These are phyloP conservation scores for Conopomorpha cramerella DNA, from an alignment of 1,140 invertebrate species.

Conservation along the genomic window DNA sequence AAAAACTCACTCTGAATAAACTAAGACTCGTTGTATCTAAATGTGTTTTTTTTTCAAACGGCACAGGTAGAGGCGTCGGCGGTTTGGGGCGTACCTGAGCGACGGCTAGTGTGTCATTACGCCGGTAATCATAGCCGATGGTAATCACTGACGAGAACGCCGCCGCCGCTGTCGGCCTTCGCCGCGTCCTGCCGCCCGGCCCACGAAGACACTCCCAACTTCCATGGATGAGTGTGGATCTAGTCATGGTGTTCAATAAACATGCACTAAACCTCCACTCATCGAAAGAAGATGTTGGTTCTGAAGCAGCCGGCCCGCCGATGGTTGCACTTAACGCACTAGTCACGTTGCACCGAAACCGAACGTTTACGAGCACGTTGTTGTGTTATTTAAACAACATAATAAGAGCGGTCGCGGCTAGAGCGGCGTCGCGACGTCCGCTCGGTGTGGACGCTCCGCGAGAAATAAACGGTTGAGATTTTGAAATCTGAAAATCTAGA, in stretches of 20 bases:
- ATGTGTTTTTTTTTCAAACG: conserved; percentile 30
- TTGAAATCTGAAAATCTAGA: conserved; percentile 53
- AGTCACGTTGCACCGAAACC: conserved; percentile 45
- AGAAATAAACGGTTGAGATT: conserved; percentile 60
- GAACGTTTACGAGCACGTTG: conserved; percentile 41
- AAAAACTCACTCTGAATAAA: conserved; percentile 37
- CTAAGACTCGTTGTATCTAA: conserved; percentile 28
- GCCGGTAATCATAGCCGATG: conserved; percentile 32
- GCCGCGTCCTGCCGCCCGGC: conserved; percentile 8
- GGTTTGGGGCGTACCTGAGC: conserved; percentile 30
- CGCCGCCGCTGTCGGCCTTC: conserved; percentile 13
- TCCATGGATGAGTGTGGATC: conserved; percentile 64
- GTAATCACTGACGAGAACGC: conserved; percentile 20
- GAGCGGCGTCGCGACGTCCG: conserved; percentile 15
- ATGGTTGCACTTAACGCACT: conserved; percentile 45
- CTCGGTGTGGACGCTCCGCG: conserved; percentile 30
- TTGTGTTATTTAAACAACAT: conserved; percentile 34
- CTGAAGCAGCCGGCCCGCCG: conserved; percentile 19
- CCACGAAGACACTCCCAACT: conserved; percentile 47
- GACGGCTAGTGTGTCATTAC: conserved; percentile 43
- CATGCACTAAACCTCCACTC: conserved; percentile 63
- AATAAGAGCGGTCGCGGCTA: conserved; percentile 15
- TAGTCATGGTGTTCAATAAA: conserved; percentile 56
- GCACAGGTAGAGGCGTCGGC: conserved; percentile 34
- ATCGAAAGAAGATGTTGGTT: conserved; percentile 59